Conservation (phyloP, 92 coral and sea anemone genomes). For the Umimayanthus chanpuru region DNA sequence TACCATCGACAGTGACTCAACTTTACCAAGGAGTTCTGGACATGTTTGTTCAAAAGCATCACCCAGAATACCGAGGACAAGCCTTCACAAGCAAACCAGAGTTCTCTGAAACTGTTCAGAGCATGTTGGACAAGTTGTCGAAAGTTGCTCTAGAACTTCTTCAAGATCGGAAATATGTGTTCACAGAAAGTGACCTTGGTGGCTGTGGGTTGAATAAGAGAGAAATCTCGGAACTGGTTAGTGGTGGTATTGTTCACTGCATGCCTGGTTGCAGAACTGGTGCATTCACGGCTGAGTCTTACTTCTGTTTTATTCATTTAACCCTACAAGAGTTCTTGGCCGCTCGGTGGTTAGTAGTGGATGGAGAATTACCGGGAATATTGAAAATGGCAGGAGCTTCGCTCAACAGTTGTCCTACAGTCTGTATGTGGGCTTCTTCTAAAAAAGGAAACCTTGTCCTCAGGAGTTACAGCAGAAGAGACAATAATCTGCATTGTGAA, state of each 20-base stretch:
- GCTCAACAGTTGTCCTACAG: too few relatives aligned
- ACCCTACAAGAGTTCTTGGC: too few relatives aligned
- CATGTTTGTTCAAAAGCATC: constrained; percentile 11
- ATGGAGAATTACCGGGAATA: too few relatives aligned
- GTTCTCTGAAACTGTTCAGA: not conserved
- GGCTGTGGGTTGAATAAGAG: not conserved
- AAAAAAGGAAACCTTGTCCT: too few relatives aligned
- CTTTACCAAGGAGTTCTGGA: constrained; percentile 23
- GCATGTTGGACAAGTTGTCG: not conserved
- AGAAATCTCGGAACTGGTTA: not conserved
- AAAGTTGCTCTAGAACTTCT: not conserved
- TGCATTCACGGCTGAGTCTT: not conserved
- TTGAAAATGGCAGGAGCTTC: too few relatives aligned
- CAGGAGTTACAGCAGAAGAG: too few relatives aligned
- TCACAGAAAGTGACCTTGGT: not conserved
- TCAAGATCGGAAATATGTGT: not conserved
- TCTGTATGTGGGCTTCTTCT: too few relatives aligned
- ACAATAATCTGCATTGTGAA: too few relatives aligned
- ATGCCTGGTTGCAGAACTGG: constrained; percentile 7
- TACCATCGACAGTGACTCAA: constrained; percentile 19
- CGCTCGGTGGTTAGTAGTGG: too few relatives aligned
- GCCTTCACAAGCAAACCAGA: not conserved
- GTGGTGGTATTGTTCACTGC: not conserved
- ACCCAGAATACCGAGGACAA: constrained; percentile 11
- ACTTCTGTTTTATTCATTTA: not conserved